These are phyloP conservation scores for Dromas ardeola DNA, from an alignment of 2,113 vertebrate genomes.

Conservation along the genomic window DNA sequence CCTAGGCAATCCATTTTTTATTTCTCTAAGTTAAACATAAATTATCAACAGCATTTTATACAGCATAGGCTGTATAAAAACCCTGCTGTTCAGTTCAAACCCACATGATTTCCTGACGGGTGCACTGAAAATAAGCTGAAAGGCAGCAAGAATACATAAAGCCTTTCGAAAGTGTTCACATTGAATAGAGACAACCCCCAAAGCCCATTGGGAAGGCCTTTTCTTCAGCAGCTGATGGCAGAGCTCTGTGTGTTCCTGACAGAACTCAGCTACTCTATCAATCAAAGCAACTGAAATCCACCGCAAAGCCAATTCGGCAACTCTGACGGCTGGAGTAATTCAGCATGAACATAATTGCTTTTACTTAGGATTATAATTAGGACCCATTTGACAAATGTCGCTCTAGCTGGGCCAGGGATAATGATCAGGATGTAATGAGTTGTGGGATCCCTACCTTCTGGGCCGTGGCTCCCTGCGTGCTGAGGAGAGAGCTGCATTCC, in stretches of 20 bases:
- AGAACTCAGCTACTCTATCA: slow-evolving; percentile 1
- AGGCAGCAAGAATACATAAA: not conserved
- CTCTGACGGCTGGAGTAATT: not conserved
- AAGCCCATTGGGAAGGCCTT: not conserved
- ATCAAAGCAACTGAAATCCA: slow-evolving; percentile 18
- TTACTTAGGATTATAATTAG: slow-evolving; percentile 33
- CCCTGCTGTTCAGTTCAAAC: not conserved
- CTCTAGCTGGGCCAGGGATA: not conserved
- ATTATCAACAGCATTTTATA: not conserved
- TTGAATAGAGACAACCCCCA: not conserved
- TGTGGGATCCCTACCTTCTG: slow-evolving; percentile 58
- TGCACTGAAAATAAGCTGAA: not conserved
- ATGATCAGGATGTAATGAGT: not conserved
- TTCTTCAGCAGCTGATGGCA: not conserved
- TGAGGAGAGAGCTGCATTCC: slow-evolving; percentile 32
- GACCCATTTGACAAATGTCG: not conserved
- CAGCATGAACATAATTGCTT: not conserved
- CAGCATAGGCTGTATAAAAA: not conserved
- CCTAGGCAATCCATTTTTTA: not conserved
- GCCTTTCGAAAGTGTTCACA: not conserved
- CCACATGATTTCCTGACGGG: not conserved
- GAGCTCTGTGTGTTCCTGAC: not conserved
- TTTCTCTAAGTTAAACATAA: not conserved
- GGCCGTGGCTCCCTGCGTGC: not conserved
- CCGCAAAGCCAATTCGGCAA: not conserved